Conservation (phyloP, 2,113 vertebrate genomes). For the Anarrhichthys ocellatus region DNA sequence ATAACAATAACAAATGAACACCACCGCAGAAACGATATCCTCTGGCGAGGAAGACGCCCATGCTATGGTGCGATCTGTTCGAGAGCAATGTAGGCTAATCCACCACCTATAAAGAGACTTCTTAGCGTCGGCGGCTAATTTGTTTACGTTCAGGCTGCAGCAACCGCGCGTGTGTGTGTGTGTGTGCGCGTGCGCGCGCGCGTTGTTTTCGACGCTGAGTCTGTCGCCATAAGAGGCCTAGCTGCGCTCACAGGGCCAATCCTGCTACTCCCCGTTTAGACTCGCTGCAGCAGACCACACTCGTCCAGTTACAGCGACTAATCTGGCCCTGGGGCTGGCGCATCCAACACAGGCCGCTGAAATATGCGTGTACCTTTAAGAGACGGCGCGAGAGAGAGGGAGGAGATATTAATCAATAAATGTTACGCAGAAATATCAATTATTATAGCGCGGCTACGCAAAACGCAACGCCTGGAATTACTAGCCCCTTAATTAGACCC, state of each 20-base stretch:
- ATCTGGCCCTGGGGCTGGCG: conserved; percentile 77
- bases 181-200: conserved; percentile 18
- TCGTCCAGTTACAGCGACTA: conserved; percentile 77
- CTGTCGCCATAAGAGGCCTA: conserved; percentile 72
- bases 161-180: conserved; percentile 6
- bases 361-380: conserved; percentile 47
- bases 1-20: conserved; percentile 5
- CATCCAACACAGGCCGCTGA: conserved; percentile 70
- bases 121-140: conserved; percentile 60
- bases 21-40: neutral
- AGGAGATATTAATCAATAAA: neutral
- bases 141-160: conserved; percentile 71
- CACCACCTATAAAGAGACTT: conserved; percentile 40
- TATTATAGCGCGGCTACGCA: conserved; percentile 27
- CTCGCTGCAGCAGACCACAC: conserved; percentile 76
- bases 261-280: conserved; percentile 79
- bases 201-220: conserved; percentile 28
- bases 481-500: conserved; percentile 54
- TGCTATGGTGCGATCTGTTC: neutral
- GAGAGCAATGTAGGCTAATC: conserved; percentile 38
- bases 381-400: conserved; percentile 27
- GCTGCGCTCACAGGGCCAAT: conserved; percentile 59
- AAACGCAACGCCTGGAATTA: conserved; percentile 33
- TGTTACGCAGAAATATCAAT: conserved; percentile 46
- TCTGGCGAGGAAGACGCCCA: neutral